phyloP scores from a whole-genome alignment of 2,113 vertebrate genomes.

The Ailurus styani region DNA sequence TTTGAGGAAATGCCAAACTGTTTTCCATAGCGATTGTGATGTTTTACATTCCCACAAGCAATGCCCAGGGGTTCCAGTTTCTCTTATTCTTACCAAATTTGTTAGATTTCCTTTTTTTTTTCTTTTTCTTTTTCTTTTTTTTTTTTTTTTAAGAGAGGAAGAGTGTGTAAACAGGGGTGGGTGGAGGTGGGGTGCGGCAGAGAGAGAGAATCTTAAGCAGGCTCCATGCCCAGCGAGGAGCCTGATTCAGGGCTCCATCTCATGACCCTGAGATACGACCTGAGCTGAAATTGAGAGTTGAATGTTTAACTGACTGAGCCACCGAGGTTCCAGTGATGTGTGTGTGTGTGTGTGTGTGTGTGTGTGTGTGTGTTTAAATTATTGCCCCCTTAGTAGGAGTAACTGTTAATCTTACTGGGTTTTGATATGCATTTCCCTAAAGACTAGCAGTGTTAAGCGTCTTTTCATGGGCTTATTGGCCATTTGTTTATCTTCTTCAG shows the following conservation, averaged over 20 bases:
- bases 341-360: too few species aligned
- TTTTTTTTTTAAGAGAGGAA: background rate
- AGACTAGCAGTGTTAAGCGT: background rate
- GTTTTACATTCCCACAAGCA: background rate
- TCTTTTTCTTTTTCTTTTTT: background rate
- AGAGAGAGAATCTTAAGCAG: background rate
- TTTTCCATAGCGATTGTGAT: background rate
- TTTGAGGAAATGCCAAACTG: background rate
- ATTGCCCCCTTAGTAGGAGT: background rate
- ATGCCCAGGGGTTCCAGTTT: background rate
- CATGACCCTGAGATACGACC: background rate
- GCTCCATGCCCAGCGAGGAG: background rate
- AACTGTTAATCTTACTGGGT: background rate
- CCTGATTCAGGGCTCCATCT: background rate
- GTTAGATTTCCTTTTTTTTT: background rate
- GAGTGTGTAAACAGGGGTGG: background rate
- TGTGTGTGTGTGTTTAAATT: background rate
- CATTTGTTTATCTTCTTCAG: background rate
- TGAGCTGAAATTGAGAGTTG: background rate
- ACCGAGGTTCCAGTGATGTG: background rate
- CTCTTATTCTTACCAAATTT: background rate
- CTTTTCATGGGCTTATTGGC: background rate
- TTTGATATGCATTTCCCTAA: background rate
- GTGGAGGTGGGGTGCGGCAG: background rate
- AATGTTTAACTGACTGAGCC: background rate